These are phyloP conservation scores for Drosophila ambigua DNA, from an alignment of 1,140 invertebrate species.

Conservation along the genomic window DNA sequence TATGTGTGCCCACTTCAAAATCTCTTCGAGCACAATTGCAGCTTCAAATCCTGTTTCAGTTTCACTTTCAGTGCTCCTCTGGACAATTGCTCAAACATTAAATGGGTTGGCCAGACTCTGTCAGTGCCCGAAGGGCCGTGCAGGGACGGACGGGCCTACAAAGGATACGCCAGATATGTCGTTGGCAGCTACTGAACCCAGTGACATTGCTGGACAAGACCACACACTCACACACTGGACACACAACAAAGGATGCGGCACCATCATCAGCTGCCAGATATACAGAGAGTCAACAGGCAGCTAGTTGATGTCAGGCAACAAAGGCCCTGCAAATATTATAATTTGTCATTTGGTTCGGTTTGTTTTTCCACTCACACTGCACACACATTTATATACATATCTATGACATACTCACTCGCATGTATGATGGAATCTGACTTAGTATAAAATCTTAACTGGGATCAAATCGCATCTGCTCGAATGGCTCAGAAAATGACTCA, in stretches of 20 bases:
- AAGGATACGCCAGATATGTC: conserved; percentile 53
- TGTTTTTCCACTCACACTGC: conserved; percentile 28
- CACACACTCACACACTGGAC: conserved; percentile 19
- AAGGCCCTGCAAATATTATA: conserved; percentile 54
- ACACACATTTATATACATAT: conserved; percentile 23
- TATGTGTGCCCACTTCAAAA: conserved; percentile 5
- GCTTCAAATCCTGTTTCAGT: conserved; percentile 33
- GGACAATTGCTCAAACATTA: conserved; percentile 51
- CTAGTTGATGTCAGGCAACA: conserved; percentile 50
- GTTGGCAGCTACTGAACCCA: conserved; percentile 23
- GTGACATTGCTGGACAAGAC: background rate
- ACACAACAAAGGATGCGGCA: conserved; percentile 36
- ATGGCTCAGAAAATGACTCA: too few relatives aligned
- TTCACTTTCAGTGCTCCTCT: conserved; percentile 22
- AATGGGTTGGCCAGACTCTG: conserved; percentile 47
- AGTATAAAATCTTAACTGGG: conserved; percentile 16
- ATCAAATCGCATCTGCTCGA: too few relatives aligned
- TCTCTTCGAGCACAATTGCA: conserved; percentile 33
- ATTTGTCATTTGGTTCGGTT: conserved; percentile 54
- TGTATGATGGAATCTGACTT: background rate
- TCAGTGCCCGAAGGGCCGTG: conserved; percentile 48
- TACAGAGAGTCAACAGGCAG: conserved; percentile 32
- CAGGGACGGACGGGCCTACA: conserved; percentile 34
- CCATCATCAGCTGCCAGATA: conserved; percentile 17
- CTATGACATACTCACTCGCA: background rate